Conservation (phyloP, 2,797 vertebrate species). For the Enteromius treurensis region DNA sequence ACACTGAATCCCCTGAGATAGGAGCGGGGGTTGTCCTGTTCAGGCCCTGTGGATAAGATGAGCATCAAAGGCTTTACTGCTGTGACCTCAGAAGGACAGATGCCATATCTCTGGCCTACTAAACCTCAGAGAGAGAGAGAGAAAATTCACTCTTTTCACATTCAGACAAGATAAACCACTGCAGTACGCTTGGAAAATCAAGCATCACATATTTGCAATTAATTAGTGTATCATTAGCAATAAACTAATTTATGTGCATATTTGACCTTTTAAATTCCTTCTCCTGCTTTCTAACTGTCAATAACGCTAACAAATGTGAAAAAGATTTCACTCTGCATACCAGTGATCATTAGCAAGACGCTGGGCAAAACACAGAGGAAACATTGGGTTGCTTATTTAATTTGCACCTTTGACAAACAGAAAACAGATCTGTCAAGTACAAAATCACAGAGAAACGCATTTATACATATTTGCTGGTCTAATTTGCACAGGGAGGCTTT, state of each 20-base stretch:
- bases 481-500: not conserved
- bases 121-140: not conserved
- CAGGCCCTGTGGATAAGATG: constrained; percentile 4
- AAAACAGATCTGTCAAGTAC: constrained; percentile 22
- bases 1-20: constrained; percentile 14
- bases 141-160: not conserved
- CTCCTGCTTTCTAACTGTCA: constrained; percentile 47
- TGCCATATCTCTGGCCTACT: constrained; percentile 9
- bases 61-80: constrained; percentile 26
- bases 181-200: constrained; percentile 52
- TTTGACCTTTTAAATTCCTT: constrained; percentile 52
- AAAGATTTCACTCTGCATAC: constrained; percentile 56
- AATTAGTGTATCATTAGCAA: constrained; percentile 66
- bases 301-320: constrained; percentile 49
- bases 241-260: constrained; percentile 66
- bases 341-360: constrained; percentile 63
- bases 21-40: constrained; percentile 1
- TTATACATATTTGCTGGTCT: constrained; percentile 12
- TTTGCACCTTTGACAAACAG: constrained; percentile 27
- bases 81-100: constrained; percentile 18
- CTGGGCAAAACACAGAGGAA: constrained; percentile 49
- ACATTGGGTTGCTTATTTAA: constrained; percentile 53
- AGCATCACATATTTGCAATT: constrained; percentile 61
- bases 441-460: constrained; percentile 22
- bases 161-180: constrained; percentile 6